These are phyloP conservation scores for mouse (Mus musculus) DNA, from an alignment of 2,113 vertebrate genomes.

Conservation along the genomic window GRCm39 chrX:42408501-42409000, in stretches of 20 bases:
- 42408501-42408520: neutral
- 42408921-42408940: neutral
- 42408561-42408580: neutral
- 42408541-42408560: neutral
- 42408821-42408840: neutral
- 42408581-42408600: neutral
- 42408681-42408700: neutral
- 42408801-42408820: neutral
- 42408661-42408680: neutral
- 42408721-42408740: constrained; percentile 8
- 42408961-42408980: constrained; percentile 27
- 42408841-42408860: neutral
- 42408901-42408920: neutral
- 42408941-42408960: neutral
- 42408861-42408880: constrained; percentile 35
- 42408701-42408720: neutral
- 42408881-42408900: constrained; percentile 37
- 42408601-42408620: neutral
- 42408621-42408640: neutral
- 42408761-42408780: constrained; percentile 37
- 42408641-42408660: neutral
- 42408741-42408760: neutral
- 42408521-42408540: neutral
- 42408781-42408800: neutral
- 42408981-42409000: neutral